Base-by-base conservation (phyloP, 1,140 invertebrate species). In the Lucilia cuprina region DNA sequence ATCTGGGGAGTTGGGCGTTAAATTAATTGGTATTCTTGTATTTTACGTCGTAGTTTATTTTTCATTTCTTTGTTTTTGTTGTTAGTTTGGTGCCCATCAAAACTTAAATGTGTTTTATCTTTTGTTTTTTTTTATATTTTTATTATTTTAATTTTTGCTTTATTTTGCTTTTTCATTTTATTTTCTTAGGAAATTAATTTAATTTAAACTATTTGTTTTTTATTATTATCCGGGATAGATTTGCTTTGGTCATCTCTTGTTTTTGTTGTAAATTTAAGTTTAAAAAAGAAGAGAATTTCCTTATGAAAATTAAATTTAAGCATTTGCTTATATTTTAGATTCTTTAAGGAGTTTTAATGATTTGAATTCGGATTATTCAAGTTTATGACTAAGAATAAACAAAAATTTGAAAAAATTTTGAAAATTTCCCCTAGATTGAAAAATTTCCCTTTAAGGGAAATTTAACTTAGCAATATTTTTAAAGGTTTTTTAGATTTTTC, bases 1-100 rank as follows among this genome's bases (percentile, higher is more conserved):
- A 70, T 19, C n/a, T 21, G 19, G 14, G 35, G 77, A 49, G 77
- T 77, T 77, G 30, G 74, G 25, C 41, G 77, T 80, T 80, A 80
- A 80, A 80, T 80, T 80, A 80, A 80, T 80, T 80, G 77, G 77
- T 50, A 80, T 80, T 49, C 77, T 80, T 17, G n/a, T 25, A 47
- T 80, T 49, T 50, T 50, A 14, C 41, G n/a, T 47, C 35, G 35
- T 41, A 19, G 75, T 19, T 78, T 10, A n/a, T 60, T 17, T 17
- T 60, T 41, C 41, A 7, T 41, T 41, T 41, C 10, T 7, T 41
- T 41, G 41, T 41, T 41, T 7, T 60, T n/a, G 55, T 60, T 60
- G 55, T 17, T 60, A 3, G n/a, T 12, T 60, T 70, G 65, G 21
- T 10, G n/a, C 21, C 65, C 65, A 70, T 70, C 65, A 70, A 70